These are phyloP conservation scores for Brachionus angularis DNA, from an alignment of 1,140 invertebrate species.

Conservation along the genomic window DNA sequence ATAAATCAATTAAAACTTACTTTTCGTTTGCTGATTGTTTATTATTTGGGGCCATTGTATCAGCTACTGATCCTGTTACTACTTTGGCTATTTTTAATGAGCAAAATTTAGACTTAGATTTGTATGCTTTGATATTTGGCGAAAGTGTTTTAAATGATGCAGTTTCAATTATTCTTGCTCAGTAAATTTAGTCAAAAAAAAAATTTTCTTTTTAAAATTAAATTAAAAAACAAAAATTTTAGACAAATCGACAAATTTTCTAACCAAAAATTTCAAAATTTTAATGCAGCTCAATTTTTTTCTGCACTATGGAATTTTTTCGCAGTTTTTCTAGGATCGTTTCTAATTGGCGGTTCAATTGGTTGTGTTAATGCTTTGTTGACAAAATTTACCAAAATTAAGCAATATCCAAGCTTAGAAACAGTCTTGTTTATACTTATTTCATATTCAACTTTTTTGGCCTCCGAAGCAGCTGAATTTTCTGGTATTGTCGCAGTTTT, in stretches of 20 bases:
- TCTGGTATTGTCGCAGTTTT: conserved; percentile 83
- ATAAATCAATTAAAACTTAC: conserved; percentile 69
- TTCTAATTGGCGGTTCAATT: conserved; percentile 81
- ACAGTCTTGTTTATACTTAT: conserved; percentile 92
- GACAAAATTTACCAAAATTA: conserved; percentile 89
- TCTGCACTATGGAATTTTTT: conserved; percentile 80
- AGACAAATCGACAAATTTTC: conserved; percentile 82
- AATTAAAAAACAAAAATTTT: too few relatives aligned
- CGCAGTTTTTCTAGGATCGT: conserved; percentile 81
- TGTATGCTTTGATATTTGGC: conserved; percentile 96
- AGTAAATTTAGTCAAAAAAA: conserved; percentile 63
- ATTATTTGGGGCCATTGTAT: conserved; percentile 66
- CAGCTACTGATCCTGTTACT: conserved; percentile 89
- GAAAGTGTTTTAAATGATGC: conserved; percentile 98
- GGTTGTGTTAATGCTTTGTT: conserved; percentile 79
- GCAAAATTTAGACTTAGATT: conserved; percentile 90
- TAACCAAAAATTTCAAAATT: conserved; percentile 66
- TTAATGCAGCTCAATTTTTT: conserved; percentile 61
- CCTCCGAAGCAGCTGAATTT: conserved; percentile 87
- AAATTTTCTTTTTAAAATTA: too few relatives aligned
- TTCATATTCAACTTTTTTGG: conserved; percentile 93
- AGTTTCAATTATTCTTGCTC: conserved; percentile 89
- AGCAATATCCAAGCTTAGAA: conserved; percentile 88
- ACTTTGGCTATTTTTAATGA: conserved; percentile 89
- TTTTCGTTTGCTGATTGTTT: conserved; percentile 63